Percentiles rank a stretch among this genome's conserved stretches.
Conservation (phyloP, 2,797 vertebrate species). For the Lacerta bilineata region DNA sequence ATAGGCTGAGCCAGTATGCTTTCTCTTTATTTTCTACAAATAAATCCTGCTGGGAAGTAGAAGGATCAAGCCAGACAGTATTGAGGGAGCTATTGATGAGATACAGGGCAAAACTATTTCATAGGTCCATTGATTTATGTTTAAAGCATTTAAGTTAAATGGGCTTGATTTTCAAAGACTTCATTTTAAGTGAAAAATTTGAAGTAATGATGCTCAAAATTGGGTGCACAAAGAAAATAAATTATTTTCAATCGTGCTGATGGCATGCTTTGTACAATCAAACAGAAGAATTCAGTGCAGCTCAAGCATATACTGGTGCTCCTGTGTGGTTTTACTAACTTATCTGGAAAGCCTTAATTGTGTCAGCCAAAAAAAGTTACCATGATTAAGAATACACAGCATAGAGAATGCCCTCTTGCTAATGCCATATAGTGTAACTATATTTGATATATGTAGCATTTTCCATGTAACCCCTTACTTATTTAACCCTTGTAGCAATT, state of each 20-base stretch:
- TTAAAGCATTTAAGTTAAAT: slow-evolving; percentile 40
- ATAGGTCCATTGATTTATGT: slow-evolving; percentile 28
- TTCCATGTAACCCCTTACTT: neutral
- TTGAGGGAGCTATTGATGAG: neutral
- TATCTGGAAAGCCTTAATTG: slow-evolving; percentile 17
- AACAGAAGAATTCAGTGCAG: neutral
- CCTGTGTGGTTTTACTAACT: neutral
- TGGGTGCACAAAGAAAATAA: slow-evolving; percentile 46
- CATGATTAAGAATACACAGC: slow-evolving; percentile 31
- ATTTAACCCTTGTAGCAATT: slow-evolving; percentile 5
- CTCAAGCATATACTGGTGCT: neutral
- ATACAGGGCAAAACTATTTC: slow-evolving; percentile 32
- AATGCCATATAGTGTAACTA: neutral
- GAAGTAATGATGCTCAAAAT: slow-evolving; percentile 35
- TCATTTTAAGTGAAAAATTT: slow-evolving; percentile 55
- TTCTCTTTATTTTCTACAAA: slow-evolving; percentile 36
- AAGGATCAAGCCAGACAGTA: slow-evolving; percentile 27
- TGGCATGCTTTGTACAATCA: slow-evolving; percentile 40
- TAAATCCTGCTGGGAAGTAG: slow-evolving; percentile 9
- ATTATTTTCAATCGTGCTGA: slow-evolving; percentile 50
- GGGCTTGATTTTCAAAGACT: slow-evolving; percentile 46
- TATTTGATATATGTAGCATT: neutral
- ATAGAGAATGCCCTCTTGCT: neutral
- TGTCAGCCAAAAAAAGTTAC: slow-evolving; percentile 25
- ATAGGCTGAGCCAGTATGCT: neutral